Evolutionary conservation across 30 jellyfish, hydroid and myxozoan species (phyloP).

Genomic region (Turritopsis rubra): DNA sequence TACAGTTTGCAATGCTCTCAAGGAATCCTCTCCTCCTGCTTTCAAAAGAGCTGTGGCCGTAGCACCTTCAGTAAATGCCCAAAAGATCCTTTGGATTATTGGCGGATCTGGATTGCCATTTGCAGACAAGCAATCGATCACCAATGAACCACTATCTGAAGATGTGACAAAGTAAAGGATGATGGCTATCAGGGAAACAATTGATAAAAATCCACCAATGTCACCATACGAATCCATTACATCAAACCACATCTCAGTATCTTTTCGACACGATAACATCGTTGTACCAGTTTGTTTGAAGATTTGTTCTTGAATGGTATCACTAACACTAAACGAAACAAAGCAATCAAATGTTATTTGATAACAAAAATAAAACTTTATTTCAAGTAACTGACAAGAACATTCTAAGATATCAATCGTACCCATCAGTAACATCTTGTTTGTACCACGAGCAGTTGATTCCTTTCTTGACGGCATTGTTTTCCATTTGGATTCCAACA

Average conservation of each 20-base stretch:
- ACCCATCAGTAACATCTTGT: neutral
- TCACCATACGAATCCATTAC: slow-evolving; percentile 68
- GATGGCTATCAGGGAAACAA: slow-evolving; percentile 70
- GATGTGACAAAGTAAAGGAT: slow-evolving; percentile 80
- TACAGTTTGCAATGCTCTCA: slow-evolving; percentile 73
- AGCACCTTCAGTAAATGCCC: slow-evolving; percentile 98
- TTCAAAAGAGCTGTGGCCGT: slow-evolving; percentile 78
- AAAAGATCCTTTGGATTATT: slow-evolving; percentile 71
- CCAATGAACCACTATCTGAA: slow-evolving; percentile 89
- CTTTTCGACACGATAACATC: slow-evolving; percentile 63
- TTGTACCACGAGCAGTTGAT: slow-evolving; percentile 51
- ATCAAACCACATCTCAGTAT: slow-evolving; percentile 80
- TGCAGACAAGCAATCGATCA: slow-evolving; percentile 84
- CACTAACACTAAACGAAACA: neutral
- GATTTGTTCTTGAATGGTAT: slow-evolving; percentile 11
- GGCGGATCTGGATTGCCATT: slow-evolving; percentile 97
- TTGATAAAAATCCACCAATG: slow-evolving; percentile 63
- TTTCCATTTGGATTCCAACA: slow-evolving; percentile 69
- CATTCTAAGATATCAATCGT: neutral
- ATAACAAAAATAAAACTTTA: neutral
- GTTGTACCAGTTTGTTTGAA: slow-evolving; percentile 30
- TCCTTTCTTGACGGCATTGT: slow-evolving; percentile 60
- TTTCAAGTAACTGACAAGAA: too few relatives aligned
- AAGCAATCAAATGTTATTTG: too few relatives aligned
- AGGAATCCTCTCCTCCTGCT: slow-evolving; percentile 78